Conservation (phyloP, 2,113 vertebrate genomes). For the Anolis carolinensis region DNA sequence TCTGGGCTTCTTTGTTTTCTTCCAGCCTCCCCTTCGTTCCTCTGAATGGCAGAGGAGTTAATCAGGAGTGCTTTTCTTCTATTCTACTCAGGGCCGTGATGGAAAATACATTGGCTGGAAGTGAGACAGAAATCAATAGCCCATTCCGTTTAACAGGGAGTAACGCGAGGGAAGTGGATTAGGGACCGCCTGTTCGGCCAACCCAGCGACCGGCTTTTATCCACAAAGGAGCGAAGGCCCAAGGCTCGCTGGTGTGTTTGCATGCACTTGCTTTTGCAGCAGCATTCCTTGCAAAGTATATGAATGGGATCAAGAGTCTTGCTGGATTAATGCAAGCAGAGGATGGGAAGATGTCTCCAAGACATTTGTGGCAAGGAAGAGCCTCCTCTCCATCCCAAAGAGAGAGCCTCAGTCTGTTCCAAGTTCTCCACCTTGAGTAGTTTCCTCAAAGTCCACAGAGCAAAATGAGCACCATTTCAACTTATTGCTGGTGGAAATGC, state of each 20-base stretch:
- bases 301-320: no score
- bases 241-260: neutral
- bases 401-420: no score
- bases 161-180: constrained; percentile 68
- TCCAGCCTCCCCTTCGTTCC: neutral
- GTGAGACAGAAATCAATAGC: constrained; percentile 58
- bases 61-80: constrained; percentile 64
- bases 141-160: constrained; percentile 66
- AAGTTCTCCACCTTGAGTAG: no score
- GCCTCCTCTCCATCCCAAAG: neutral
- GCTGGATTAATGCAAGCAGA: neutral
- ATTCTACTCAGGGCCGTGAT: constrained; percentile 53
- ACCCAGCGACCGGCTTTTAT: neutral
- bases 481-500: no score
- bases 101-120: constrained; percentile 63
- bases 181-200: constrained; percentile 38
- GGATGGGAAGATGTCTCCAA: neutral
- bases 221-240: neutral
- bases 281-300: neutral
- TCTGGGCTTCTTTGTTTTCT: neutral
- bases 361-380: neutral
- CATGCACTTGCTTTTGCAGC: neutral
- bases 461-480: no score
- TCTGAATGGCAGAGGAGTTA: constrained; percentile 68
- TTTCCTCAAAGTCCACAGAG: no score